Conservation (phyloP, 2,888 invertebrate species). For the Pardosa pseudoannulata region DNA sequence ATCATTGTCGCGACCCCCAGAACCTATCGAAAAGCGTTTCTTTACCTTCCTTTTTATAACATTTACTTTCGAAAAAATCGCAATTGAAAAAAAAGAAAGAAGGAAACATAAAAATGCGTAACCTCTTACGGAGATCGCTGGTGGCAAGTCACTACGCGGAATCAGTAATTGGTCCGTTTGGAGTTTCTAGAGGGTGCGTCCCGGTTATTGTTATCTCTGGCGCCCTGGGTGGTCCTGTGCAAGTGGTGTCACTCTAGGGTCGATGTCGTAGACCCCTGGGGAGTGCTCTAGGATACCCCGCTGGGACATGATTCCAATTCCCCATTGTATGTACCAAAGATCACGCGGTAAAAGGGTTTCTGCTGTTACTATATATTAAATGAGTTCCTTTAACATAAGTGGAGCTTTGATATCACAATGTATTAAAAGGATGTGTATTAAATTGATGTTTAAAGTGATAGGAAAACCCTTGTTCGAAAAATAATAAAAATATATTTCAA, state of each 20-base stretch:
- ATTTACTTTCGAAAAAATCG: neutral
- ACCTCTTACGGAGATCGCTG: conserved; percentile 17
- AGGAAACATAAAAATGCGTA: neutral
- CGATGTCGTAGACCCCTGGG: conserved; percentile 31
- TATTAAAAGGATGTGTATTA: too few relatives aligned
- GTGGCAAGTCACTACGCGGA: conserved; percentile 34
- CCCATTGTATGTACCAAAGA: conserved; percentile 10
- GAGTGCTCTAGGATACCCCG: conserved; percentile 32
- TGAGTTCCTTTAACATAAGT: neutral
- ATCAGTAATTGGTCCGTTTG: conserved; percentile 40
- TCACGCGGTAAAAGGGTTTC: neutral
- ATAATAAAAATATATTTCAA: too few relatives aligned
- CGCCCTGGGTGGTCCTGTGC: conserved; percentile 48
- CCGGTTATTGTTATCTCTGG: conserved; percentile 46
- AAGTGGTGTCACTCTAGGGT: conserved; percentile 46
- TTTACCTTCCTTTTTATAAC: neutral
- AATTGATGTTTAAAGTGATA: too few relatives aligned
- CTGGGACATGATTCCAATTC: conserved; percentile 43
- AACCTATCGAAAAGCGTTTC: neutral
- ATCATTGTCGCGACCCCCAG: conserved; percentile 12
- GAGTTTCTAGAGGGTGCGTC: conserved; percentile 31
- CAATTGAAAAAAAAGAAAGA: neutral
- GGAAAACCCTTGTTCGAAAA: too few relatives aligned
- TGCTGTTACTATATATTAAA: neutral
- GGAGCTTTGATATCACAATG: too few relatives aligned